A percentile compares a stretch with the other conserved stretches of the same genome.
Evolutionary conservation across 2,797 vertebrate species (phyloP).

Genomic region (Galago senegalensis): DNA sequence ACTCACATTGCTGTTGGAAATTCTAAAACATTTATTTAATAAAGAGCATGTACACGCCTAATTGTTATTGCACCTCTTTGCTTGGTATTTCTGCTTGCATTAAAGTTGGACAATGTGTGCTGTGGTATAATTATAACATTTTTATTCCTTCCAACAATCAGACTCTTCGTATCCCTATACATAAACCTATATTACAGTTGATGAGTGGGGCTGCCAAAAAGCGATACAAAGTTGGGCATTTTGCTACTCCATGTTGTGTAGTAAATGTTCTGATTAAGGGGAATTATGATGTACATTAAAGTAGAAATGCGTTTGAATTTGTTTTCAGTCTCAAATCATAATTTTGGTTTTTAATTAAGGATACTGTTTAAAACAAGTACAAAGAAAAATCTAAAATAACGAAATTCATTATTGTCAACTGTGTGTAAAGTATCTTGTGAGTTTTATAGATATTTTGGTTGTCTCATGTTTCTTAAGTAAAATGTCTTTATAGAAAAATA

Average conservation of each 20-base stretch:
- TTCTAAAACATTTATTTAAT: slow-evolving; percentile 49
- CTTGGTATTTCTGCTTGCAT: slow-evolving; percentile 61
- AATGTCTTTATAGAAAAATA: slow-evolving; percentile 82
- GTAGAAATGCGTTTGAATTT: slow-evolving; percentile 43
- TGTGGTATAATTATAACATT: neutral
- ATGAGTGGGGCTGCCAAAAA: slow-evolving; percentile 67
- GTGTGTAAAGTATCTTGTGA: slow-evolving; percentile 82
- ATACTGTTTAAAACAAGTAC: slow-evolving; percentile 80
- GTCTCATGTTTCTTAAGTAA: slow-evolving; percentile 83
- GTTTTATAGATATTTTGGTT: slow-evolving; percentile 82
- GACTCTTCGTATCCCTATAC: slow-evolving; percentile 37
- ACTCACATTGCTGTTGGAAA: slow-evolving; percentile 49
- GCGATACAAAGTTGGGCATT: neutral
- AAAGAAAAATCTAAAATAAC: slow-evolving; percentile 79
- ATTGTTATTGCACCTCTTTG: slow-evolving; percentile 31
- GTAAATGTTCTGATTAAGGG: slow-evolving; percentile 65
- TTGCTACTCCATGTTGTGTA: neutral
- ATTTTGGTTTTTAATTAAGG: slow-evolving; percentile 73
- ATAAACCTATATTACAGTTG: neutral
- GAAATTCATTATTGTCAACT: slow-evolving; percentile 83
- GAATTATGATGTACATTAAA: slow-evolving; percentile 70
- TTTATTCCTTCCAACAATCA: slow-evolving; percentile 52
- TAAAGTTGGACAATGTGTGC: neutral
- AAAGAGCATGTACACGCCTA: slow-evolving; percentile 50
- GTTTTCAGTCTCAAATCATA: neutral